Base-by-base conservation (phyloP, 2,888 invertebrate genomes). In the Boloria euphrosyne region DNA sequence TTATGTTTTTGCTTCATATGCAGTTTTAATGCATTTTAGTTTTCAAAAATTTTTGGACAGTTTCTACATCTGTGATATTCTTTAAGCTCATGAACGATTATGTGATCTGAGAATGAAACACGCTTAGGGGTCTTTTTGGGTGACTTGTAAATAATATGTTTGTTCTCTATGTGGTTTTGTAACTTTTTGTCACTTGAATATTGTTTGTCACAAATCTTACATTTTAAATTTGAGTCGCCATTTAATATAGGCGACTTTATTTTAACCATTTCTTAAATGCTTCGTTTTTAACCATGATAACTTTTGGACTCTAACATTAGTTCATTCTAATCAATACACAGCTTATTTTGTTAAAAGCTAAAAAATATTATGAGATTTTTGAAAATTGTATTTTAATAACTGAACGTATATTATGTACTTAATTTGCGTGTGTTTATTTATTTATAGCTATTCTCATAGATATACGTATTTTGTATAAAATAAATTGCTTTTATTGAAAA, bases 1-100 rank as follows among this genome's bases (percentile, higher is more conserved):
- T n/a, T 89, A 62, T 92, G 91, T 0, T 73, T 70, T 1, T 73
- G 72, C 67, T 83, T 88, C 78, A 81, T 86, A 27, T 91, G 92
- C 0, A 31, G 55, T 62, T 84, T 86, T 1, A 92, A 70, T 0
- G 75, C 74, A 57, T 77, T 73, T 62, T 90, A 87, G 1, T 79
- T 70, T 70, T 86, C 80, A 70, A 86, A 91, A 66, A 89, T 85
- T 62, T 82, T 85, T 0, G 86, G 74, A 54, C 91, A 92, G 69
- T 90, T 91, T 18, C 87, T 78, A 68, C 92, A 91, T 66, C 84
- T 83, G 51, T 90, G 87, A 63, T 89, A 89, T 63, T 87, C 84
- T 54, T 78, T 81, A 0, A 90, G 77, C 69, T 88, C 86, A 4
- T 91, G 90, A 1, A 91, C 75, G n/a, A 83, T 85, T 0, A 90